Base-by-base conservation (phyloP, 2,113 vertebrate genomes). In the Amblyornis subalaris region DNA sequence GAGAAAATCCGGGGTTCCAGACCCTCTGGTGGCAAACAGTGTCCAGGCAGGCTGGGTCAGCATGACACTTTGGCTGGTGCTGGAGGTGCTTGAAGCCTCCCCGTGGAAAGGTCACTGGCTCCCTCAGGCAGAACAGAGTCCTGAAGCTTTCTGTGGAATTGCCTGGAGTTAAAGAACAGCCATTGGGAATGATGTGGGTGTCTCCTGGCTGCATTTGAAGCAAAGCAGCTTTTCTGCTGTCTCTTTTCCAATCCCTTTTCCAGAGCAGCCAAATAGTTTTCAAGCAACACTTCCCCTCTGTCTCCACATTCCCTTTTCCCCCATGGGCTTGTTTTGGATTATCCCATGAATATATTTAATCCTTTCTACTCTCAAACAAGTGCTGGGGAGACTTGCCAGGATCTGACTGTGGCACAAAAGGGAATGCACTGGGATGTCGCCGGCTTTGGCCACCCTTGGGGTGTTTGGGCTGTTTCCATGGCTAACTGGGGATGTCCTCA, bases 11-110 rank as follows among this genome's bases (percentile, higher is more conserved):
- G 4, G 3, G 38, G 50, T 28, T 40, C 2, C 4, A 64, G 45
- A 19, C 2, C 12, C 38, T 1, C 4, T 10, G 44, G 29, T 44
- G 3, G 6, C 28, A 20, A 19, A 14, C 0, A 0, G 33, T 16
- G 66, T 66, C 6, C 25, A 15, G 42, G 38, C 25, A 12, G 15
- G 71, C 8, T 10, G 65, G 42, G 58, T 48, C 47, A 71, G 15
- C 0, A 1, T 1, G 12, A 23, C 9, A 0, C 23, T 42, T 20
- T 21, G 64, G 36, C 19, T 11, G 60, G 7, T 6, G 4, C 65
- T 53, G 25, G 15, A 53, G 70, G 66, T 12, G 48, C 40, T 79
- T 36, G 51, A 13, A 90, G 61, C 23, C 21, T 82, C 45, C 26
- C 6, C 0, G 5, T 2, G 10, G 67, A 61, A 69, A 64, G 80